Percentiles rank a stretch among this genome's conserved stretches.
Evolutionary conservation across 2,113 vertebrate species (phyloP).

Genomic region (Oenanthe melanoleuca): DNA sequence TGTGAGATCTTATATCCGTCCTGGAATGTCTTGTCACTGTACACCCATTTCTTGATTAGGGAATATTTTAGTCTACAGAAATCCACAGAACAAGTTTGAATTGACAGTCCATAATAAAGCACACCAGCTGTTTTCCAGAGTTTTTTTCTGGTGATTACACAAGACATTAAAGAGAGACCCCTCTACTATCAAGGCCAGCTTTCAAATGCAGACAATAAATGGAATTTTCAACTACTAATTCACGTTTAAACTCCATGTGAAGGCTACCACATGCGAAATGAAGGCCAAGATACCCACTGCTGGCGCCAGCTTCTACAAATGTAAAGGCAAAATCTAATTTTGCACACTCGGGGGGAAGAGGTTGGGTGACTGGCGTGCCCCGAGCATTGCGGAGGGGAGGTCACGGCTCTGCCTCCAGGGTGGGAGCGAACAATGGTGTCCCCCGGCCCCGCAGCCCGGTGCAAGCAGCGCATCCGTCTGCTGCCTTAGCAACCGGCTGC

Average conservation of each 20-base stretch:
- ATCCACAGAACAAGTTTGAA: not conserved
- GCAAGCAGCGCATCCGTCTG: not conserved
- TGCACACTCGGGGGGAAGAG: not conserved
- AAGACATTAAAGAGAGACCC: not conserved
- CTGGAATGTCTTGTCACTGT: not conserved
- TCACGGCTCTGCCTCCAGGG: not conserved
- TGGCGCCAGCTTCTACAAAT: not conserved
- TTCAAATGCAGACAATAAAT: not conserved
- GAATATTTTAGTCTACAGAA: not conserved
- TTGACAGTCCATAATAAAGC: not conserved
- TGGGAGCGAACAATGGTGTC: not conserved
- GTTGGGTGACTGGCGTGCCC: accelerated
- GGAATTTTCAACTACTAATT: not conserved
- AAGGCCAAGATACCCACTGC: not conserved
- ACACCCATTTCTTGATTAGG: not conserved
- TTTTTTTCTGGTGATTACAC: not conserved
- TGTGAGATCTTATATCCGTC: accelerated
- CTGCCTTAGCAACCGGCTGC: constrained; percentile 6
- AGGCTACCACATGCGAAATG: accelerated
- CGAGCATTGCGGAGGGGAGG: not conserved
- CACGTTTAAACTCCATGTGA: not conserved
- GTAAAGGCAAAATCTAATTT: not conserved
- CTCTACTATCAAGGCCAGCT: not conserved
- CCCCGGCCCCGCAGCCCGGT: not conserved
- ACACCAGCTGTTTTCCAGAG: not conserved